These are phyloP conservation scores for Melopsittacus undulatus DNA, from an alignment of 2,797 vertebrate species.

Conservation along the genomic window DNA sequence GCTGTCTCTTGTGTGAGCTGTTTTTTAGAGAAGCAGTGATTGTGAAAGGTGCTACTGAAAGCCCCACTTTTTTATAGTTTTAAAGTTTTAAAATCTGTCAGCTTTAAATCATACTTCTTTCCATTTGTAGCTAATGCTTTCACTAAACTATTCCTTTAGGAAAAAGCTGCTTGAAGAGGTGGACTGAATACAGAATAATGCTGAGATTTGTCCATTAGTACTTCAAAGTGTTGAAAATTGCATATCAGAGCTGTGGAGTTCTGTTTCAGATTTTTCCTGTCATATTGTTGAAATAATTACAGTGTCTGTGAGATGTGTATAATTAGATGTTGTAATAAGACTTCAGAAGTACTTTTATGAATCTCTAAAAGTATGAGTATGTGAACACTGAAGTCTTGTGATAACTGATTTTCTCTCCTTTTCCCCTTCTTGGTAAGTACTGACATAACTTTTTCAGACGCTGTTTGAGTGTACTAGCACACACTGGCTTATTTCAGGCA, in stretches of 20 bases:
- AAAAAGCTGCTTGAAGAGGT: neutral
- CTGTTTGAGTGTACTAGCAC: neutral
- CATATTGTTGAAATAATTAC: neutral
- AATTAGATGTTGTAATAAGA: slow-evolving; percentile 22
- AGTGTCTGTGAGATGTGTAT: slow-evolving; percentile 10
- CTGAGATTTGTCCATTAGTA: slow-evolving; percentile 18
- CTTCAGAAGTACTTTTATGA: slow-evolving; percentile 3
- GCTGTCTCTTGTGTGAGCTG: neutral
- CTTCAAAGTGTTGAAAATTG: slow-evolving; percentile 25
- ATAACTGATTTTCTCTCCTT: neutral
- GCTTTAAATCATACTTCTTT: slow-evolving; percentile 41
- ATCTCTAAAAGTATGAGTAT: neutral
- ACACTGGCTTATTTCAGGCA: neutral
- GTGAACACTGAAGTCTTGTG: neutral
- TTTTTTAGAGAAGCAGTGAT: neutral
- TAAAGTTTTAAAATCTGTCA: slow-evolving; percentile 7
- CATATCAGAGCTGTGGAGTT: neutral
- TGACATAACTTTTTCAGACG: neutral
- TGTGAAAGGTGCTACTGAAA: slow-evolving; percentile 1
- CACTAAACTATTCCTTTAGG: neutral
- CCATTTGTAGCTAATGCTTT: slow-evolving; percentile 32
- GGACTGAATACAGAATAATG: neutral
- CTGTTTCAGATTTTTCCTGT: slow-evolving; percentile 18
- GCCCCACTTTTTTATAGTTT: neutral
- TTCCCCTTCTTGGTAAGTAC: neutral